Percentiles rank a stretch among this genome's conserved stretches.
Conservation (phyloP, 2,888 invertebrate species). For the Melinaea marsaeus region DNA sequence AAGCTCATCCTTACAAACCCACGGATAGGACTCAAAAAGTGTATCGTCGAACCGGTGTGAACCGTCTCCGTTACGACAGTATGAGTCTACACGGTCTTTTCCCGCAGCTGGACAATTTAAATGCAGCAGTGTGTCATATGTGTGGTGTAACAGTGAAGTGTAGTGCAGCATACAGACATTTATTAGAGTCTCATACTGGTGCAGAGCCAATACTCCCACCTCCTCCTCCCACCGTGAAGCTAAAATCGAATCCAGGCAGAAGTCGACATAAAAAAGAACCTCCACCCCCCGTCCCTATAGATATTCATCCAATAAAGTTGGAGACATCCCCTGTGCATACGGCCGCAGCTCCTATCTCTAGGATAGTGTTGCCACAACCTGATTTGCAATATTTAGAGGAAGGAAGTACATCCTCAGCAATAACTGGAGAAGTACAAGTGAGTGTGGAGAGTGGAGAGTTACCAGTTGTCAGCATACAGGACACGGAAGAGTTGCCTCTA, state of each 20-base stretch:
- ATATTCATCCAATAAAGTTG: slow-evolving; percentile 57
- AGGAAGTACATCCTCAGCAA: slow-evolving; percentile 52
- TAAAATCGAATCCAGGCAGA: slow-evolving; percentile 51
- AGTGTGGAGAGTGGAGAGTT: slow-evolving; percentile 69
- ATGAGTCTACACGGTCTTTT: slow-evolving; percentile 88
- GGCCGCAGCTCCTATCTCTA: slow-evolving; percentile 60
- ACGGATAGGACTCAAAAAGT: slow-evolving; percentile 44
- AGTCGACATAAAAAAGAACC: slow-evolving; percentile 67
- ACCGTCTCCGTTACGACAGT: slow-evolving; percentile 77
- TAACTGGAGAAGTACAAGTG: slow-evolving; percentile 64
- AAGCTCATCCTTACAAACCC: slow-evolving; percentile 56
- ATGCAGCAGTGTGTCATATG: slow-evolving; percentile 86
- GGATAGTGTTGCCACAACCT: slow-evolving; percentile 64
- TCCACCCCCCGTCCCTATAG: slow-evolving; percentile 58
- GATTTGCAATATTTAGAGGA: slow-evolving; percentile 64
- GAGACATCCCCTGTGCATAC: slow-evolving; percentile 59
- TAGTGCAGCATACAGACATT: slow-evolving; percentile 85
- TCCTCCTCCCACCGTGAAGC: slow-evolving; percentile 60
- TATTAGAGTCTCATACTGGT: slow-evolving; percentile 77
- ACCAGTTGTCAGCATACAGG: slow-evolving; percentile 74
- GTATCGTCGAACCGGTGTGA: slow-evolving; percentile 67
- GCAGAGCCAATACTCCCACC: slow-evolving; percentile 66
- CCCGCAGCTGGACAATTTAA: slow-evolving; percentile 86
- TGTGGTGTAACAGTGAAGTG: slow-evolving; percentile 88
- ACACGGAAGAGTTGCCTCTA: slow-evolving; percentile 69